Evolutionary conservation across 2,113 vertebrate genomes (phyloP), one percentile per base, ranked within the genome.

Genomic region (Gavialis gangeticus): DNA sequence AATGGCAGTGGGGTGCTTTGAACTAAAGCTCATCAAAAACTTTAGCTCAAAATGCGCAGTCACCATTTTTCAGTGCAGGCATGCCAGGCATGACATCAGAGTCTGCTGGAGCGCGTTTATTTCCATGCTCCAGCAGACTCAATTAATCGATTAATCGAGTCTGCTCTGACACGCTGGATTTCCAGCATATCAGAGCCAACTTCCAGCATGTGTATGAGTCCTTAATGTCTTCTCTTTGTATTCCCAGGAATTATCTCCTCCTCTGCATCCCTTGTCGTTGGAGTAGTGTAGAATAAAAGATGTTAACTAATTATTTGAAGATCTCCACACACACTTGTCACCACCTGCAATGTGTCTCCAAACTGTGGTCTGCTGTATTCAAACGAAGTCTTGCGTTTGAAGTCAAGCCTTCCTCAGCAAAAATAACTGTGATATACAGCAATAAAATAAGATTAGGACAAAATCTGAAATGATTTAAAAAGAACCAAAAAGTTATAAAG

Each of bases 401-500:
- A 89, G 11, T 2, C 21, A 34, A 92, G 60, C 22, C 63, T 11
- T 83, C 16, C 62, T 79, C 37, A 30, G 55, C 28, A 85, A 54
- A 95, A 82, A 97, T 73, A 83, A 19, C n/a, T 88, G 27, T 85
- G 66, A 57, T 54, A 90, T 16, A 34, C 10, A 60, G 77, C 30
- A 59, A 88, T 85, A 86, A 94, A 95, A 88, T 87, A 59, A 92
- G 81, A 87, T 92, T 66, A 91, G 66, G 96, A 91, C 21, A 91
- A 95, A 97, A 89, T 81, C 69, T 90, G 94, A 71, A 79, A 93
- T 82, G 22, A 91, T 83, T 93, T 94, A 77, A 95, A 93, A 93
- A 92, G 69, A 95, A 87, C 89, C 90, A 90, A 95, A 95, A 97
- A 56, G 56, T 93, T 95, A 96, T 30, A 87, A n/a, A 94, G 55